These are phyloP conservation scores for Phoebastria nigripes DNA, from an alignment of 2,797 vertebrate species.

Conservation along the genomic window DNA sequence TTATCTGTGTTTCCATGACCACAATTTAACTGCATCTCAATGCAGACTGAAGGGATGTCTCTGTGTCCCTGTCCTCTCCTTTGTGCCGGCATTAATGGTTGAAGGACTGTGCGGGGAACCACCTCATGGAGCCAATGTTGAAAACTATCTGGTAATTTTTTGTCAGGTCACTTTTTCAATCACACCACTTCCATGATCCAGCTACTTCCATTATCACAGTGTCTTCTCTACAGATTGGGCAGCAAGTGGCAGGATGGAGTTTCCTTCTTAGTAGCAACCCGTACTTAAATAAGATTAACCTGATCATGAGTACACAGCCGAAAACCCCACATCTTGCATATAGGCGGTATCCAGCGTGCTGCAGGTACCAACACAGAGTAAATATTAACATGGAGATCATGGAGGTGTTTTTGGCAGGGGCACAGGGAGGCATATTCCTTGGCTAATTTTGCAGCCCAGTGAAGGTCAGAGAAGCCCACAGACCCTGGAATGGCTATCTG, in stretches of 20 bases:
- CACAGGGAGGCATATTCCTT: not conserved
- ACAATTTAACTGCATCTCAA: not conserved
- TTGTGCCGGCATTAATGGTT: not conserved
- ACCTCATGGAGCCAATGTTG: not conserved
- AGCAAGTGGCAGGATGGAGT: not conserved
- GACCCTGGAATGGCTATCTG: not conserved
- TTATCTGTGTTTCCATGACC: not conserved
- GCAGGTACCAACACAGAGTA: not conserved
- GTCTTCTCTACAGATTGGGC: not conserved
- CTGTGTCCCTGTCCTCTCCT: not conserved
- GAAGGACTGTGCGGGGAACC: not conserved
- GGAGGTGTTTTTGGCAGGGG: not conserved
- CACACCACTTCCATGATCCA: not conserved
- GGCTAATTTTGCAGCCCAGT: not conserved
- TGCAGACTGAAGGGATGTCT: not conserved
- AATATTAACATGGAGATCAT: not conserved
- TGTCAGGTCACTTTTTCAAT: not conserved
- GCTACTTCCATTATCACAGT: not conserved
- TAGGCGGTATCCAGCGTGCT: not conserved
- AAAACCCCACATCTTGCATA: not conserved
- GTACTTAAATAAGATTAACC: not conserved
- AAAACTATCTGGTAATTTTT: not conserved
- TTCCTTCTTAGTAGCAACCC: not conserved
- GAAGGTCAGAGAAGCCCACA: not conserved
- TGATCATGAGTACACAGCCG: rapidly evolving